Evolutionary conservation across 2,888 invertebrate genomes (phyloP), one percentile per base, ranked within the genome.

Genomic region (Sminthurinus aureus): DNA sequence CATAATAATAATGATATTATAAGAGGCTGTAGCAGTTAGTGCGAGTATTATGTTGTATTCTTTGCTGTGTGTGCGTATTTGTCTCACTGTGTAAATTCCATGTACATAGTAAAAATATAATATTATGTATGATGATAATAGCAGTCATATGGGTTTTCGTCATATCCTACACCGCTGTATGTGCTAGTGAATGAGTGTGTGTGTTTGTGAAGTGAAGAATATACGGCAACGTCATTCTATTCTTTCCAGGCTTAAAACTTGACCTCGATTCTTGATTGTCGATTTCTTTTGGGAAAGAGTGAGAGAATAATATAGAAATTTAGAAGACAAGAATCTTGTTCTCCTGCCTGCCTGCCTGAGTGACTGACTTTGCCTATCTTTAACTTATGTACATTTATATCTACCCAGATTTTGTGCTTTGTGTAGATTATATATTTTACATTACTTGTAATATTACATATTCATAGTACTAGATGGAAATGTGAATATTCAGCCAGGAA

Each of bases 231-330:
- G 58, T 73, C 80, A 50, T 74, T 67, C 69, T 24, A 15, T 81
- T 38, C 80, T 80, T 71, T 80, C 79, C 79, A 80, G 79, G 71
- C 79, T 71, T 18, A 52, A 51, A 81, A 58, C 80, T 81, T 81
- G 80, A 81, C 80, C 80, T 81, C 80, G 74, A 81, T 81, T 81
- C 80, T 81, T 26, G 22, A 24, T 71, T 69, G 20, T 71, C 24
- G 71, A 71, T 71, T 71, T 58, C 58, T 58, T 58, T 58, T 13
- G 58, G 38, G 38, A 38, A 38, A 38, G 38, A 38, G 38, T 38
- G 38, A 38, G 38, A 38, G 38, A 38, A 38, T 38, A 38, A 38
- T 38, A 38, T 38, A 4, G 6, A 4, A 38, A 38, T 6, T 4
- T 38, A 38, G 38, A 38, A 38, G 1, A 38, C 38, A 38, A 38